Percentiles rank a stretch among this genome's conserved stretches.
phyloP scores from a whole-genome alignment of 2,113 vertebrate species.

The Pagrus major region DNA sequence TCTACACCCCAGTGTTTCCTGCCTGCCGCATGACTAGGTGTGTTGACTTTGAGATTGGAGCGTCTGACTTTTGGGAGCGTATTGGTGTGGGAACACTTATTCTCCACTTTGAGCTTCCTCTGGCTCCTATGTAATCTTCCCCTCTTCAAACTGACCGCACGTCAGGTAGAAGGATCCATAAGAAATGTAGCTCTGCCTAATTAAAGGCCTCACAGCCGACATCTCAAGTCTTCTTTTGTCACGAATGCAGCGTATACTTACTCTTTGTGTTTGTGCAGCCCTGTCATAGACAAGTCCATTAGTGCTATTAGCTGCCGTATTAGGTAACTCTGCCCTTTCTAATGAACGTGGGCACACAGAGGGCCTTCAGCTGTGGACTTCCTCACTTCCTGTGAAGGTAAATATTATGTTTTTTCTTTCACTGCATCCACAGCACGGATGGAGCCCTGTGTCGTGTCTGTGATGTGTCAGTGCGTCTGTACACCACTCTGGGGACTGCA shows the following conservation, averaged over 20 bases:
- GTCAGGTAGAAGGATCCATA: conserved; percentile 8
- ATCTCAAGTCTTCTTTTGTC: conserved; percentile 49
- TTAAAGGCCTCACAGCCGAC: conserved; percentile 47
- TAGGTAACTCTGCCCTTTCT: conserved; percentile 35
- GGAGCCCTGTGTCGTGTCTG: conserved; percentile 51
- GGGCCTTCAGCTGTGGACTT: conserved; percentile 37
- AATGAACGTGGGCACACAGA: conserved; percentile 50
- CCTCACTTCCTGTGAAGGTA: conserved; percentile 58
- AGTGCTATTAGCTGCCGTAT: conserved; percentile 48
- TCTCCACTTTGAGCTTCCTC: conserved; percentile 51
- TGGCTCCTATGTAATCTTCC: conserved; percentile 53
- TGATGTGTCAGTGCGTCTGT: conserved; percentile 52
- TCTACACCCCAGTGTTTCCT: conserved; percentile 83
- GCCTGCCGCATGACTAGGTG: conserved; percentile 74
- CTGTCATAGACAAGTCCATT: conserved; percentile 66
- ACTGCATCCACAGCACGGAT: conserved; percentile 33
- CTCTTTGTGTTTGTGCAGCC: conserved; percentile 47
- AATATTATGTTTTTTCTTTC: conserved; percentile 59
- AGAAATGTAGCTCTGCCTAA: conserved; percentile 53
- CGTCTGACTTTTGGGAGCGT: conserved; percentile 59
- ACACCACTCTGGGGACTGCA: conserved; percentile 32
- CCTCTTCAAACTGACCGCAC: conserved; percentile 16
- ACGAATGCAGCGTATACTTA: conserved; percentile 38
- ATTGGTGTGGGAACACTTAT: conserved; percentile 66
- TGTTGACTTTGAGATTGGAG: conserved; percentile 76